Base-by-base conservation (phyloP, 2,113 vertebrate species). In the Lepus europaeus region DNA sequence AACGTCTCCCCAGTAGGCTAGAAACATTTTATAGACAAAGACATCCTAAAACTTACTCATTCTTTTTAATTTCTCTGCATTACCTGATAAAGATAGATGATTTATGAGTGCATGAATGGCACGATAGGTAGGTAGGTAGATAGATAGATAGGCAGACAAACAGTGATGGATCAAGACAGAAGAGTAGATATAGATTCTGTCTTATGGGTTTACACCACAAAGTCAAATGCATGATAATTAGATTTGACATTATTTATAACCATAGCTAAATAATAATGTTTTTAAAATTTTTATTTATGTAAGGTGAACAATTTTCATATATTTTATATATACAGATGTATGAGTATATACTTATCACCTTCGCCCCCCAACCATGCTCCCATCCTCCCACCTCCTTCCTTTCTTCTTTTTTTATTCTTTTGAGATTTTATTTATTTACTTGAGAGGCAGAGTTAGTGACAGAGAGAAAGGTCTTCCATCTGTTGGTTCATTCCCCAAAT, bases 171-270 rank as follows among this genome's bases (percentile, higher is more conserved):
- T 53, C 5, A 2, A 90, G 69, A 53, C 3, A 53, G 31, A 20
- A 2, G 51, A n/a, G 27, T 2, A 64, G 36, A 66, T 13, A 91
- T 2, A 3, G 23, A n/a, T 76, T 96, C 31, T 80, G 29, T 3
- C 17, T 8, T 14, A 22, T 72, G 20, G 4, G 17, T 70, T 92
- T 74, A 80, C 61, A 68, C 13, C 20, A 17, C 70, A 49, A 91
- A 91, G 31, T 69, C 39, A 91, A 77, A 89, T 20, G 3, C 29
- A 56, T 63, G 11, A 63, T 88, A 85, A 88, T 73, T 7, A 94
- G 86, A 13, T 73, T 69, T 80, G 17, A 82, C 91, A 77, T 45
- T 77, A 92, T 93, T 89, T 22, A 89, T 66, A 88, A 92, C 33
- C 81, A 90, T 23, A 77, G 29, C 31, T 91, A 85, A 89, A 81